Evolutionary conservation across 2,113 vertebrate species (phyloP).

Genomic region (Numida meleagris): DNA sequence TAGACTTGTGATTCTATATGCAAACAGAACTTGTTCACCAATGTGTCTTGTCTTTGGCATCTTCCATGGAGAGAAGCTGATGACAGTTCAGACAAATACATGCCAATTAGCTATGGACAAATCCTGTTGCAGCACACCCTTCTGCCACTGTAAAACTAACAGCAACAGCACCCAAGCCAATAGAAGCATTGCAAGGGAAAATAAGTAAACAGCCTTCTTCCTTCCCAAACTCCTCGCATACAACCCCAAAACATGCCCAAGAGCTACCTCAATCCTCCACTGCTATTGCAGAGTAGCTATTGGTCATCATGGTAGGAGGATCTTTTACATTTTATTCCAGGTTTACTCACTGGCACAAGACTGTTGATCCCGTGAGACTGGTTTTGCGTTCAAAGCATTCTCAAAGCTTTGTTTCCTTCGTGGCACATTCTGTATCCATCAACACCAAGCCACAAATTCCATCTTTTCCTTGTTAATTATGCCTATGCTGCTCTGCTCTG

Average conservation of each 20-base stretch:
- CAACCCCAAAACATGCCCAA: neutral
- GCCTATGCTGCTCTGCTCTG: conserved; percentile 38
- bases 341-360: neutral
- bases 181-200: neutral
- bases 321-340: neutral
- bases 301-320: neutral
- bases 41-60: neutral
- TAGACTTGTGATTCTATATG: neutral
- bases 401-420: conserved; percentile 60
- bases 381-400: conserved; percentile 67
- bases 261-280: neutral
- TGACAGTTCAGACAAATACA: neutral
- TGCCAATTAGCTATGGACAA: neutral
- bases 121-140: neutral
- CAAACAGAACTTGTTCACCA: neutral
- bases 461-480: conserved; percentile 56
- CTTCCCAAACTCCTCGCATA: neutral
- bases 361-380: conserved; percentile 39
- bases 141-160: neutral
- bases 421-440: conserved; percentile 69
- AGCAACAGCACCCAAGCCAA: neutral
- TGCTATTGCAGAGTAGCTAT: neutral
- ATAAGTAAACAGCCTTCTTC: neutral
- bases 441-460: conserved; percentile 63
- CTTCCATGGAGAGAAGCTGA: neutral